Evolutionary conservation across 2,113 vertebrate genomes (phyloP), one percentile per base, ranked within the genome.

Genomic region (Rhipidura dahli): DNA sequence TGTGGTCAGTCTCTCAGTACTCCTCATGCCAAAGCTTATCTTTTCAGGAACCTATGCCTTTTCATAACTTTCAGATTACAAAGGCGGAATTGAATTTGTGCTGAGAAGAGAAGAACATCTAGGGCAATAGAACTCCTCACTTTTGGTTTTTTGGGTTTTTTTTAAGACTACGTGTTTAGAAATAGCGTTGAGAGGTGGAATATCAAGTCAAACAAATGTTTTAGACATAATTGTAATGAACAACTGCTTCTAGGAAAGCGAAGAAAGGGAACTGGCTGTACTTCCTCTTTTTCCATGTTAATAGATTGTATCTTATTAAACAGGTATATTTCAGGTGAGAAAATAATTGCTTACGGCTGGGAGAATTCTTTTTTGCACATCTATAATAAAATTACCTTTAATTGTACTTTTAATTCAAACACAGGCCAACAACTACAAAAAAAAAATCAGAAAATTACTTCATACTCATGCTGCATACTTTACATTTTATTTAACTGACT

Each of bases 401-500:
- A 61, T 28, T 53, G 3, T 77, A 33, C 10, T 4, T 45, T 21
- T 50, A 37, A 31, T 73, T 78, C 16, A 78, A 73, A 75, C 70
- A 5, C 13, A 87, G 35, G 16, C 4, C 30, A 83, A 26, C 2
- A 45, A 39, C 35, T 2, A 33, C 33, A 10, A 51, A 47, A 73
- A n/a, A 53, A 33, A 26, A 26, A 24, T 19, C 5, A 64, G 15
- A 60, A 79, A 61, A 20, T 45, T 26, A 31, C 9, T 83, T 57
- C 57, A 56, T n/a, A 93, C 5, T 40, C 3, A 39, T 33, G 6
- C 2, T 59, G 14, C 31, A 56, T 76, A 51, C 27, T 83, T 44
- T 30, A 47, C 2, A 56, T 66, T 96, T 96, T 94, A 69, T 79
- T 95, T 97, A 88, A 79, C 82, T 84, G 19, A 13, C 20, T 23